Conservation (phyloP, 92 coral and sea anemone genomes). For the Heteractis magnifica region DNA sequence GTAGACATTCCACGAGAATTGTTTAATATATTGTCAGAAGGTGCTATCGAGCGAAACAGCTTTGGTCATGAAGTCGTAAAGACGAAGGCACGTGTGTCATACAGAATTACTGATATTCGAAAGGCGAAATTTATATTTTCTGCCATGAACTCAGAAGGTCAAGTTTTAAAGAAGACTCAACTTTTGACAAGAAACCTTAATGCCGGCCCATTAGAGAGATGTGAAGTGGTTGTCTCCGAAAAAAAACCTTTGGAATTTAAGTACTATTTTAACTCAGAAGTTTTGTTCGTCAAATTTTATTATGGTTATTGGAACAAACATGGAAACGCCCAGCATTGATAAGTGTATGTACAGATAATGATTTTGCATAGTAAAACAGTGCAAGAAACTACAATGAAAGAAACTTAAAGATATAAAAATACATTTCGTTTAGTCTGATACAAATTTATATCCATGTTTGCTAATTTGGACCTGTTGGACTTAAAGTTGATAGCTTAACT, state of each 20-base stretch:
- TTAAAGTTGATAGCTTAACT: no score
- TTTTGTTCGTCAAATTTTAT: background rate
- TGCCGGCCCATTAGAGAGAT: background rate
- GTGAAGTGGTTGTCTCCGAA: background rate
- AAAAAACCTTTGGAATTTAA: background rate
- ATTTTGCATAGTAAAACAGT: no score
- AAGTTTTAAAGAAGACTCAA: background rate
- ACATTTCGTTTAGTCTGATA: no score
- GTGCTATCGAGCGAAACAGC: slow-evolving; percentile 1
- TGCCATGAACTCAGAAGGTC: background rate
- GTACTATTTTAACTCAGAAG: background rate
- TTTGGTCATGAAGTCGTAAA: background rate
- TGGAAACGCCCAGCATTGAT: no score
- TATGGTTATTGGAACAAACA: no score
- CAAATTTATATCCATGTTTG: background rate
- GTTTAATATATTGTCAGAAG: background rate
- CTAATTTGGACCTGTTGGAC: background rate
- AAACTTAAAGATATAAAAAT: no score
- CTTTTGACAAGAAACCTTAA: background rate
- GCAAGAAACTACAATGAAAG: no score
- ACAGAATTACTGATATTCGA: background rate
- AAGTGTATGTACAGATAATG: no score
- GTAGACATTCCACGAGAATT: slow-evolving; percentile 20
- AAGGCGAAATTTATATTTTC: background rate
- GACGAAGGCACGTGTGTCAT: background rate